phyloP scores from a whole-genome alignment of 2,888 invertebrate genomes.

The Sminthurinus aureus region DNA sequence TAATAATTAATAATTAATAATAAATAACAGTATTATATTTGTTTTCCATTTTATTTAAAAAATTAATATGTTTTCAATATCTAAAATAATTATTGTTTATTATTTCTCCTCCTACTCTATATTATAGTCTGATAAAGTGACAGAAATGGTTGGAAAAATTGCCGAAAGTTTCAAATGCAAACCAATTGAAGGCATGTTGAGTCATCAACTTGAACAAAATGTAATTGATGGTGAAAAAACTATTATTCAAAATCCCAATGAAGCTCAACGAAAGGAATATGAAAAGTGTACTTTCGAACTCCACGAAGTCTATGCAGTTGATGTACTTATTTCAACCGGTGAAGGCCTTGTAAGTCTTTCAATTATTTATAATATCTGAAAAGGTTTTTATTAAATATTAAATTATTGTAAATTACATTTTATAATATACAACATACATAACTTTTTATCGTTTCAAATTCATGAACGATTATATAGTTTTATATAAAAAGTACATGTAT shows the following conservation, averaged over 20 bases:
- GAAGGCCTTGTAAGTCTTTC: constrained; percentile 81
- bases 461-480: too few relatives aligned
- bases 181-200: constrained; percentile 95
- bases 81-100: not conserved
- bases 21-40: not conserved
- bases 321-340: constrained; percentile 95
- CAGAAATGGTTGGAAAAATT: constrained; percentile 91
- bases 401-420: too few relatives aligned
- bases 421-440: not conserved
- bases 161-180: constrained; percentile 94
- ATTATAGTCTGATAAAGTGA: constrained; percentile 83
- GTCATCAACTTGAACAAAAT: constrained; percentile 94
- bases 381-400: too few relatives aligned
- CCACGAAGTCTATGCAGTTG: constrained; percentile 98
- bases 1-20: too few relatives aligned
- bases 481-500: too few relatives aligned
- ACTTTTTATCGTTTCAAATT: not conserved
- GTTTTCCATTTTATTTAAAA: not conserved
- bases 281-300: constrained; percentile 95
- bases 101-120: not conserved
- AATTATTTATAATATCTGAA: too few relatives aligned
- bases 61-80: not conserved
- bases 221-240: constrained; percentile 98
- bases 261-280: constrained; percentile 95
- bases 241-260: constrained; percentile 96